Conservation (phyloP, 2,797 vertebrate genomes). For the Hippocampus kuda region DNA sequence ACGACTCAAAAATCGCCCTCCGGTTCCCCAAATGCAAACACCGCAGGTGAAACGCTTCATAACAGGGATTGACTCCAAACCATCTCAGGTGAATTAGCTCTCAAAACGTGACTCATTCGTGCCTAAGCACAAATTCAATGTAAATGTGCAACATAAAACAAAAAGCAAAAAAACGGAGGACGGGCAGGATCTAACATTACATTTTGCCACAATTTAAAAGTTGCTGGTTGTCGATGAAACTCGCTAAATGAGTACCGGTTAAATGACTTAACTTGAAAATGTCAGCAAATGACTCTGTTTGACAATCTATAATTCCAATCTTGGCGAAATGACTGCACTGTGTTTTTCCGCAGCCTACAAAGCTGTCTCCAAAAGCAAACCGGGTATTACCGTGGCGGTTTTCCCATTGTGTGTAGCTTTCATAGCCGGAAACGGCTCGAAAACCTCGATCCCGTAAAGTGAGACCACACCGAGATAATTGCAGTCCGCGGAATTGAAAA, state of each 20-base stretch:
- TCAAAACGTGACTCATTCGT: not conserved
- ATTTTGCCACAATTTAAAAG: too few species aligned
- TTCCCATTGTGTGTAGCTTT: not conserved
- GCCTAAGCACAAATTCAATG: not conserved
- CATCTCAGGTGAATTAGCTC: not conserved
- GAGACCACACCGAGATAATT: not conserved
- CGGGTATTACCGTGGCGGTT: not conserved
- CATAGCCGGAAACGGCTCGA: not conserved
- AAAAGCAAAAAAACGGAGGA: not conserved
- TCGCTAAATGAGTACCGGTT: too few species aligned
- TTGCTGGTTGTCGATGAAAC: too few species aligned
- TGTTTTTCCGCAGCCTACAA: conserved; percentile 1
- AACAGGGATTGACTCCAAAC: not conserved
- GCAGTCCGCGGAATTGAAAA: not conserved
- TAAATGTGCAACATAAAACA: not conserved
- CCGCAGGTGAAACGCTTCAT: conserved; percentile 10
- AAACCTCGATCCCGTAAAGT: not conserved
- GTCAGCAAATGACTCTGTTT: not conserved
- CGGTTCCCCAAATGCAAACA: conserved; percentile 22
- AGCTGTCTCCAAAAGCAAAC: not conserved
- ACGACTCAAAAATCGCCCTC: conserved; percentile 42
- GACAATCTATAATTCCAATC: conserved; percentile 1
- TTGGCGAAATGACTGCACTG: not conserved
- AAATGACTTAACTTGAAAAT: conserved; percentile 1
- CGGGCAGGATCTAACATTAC: too few species aligned